Evolutionary conservation across 2,113 vertebrate species (phyloP), one percentile per base, ranked within the genome.

Genomic region (Trachemys scripta): DNA sequence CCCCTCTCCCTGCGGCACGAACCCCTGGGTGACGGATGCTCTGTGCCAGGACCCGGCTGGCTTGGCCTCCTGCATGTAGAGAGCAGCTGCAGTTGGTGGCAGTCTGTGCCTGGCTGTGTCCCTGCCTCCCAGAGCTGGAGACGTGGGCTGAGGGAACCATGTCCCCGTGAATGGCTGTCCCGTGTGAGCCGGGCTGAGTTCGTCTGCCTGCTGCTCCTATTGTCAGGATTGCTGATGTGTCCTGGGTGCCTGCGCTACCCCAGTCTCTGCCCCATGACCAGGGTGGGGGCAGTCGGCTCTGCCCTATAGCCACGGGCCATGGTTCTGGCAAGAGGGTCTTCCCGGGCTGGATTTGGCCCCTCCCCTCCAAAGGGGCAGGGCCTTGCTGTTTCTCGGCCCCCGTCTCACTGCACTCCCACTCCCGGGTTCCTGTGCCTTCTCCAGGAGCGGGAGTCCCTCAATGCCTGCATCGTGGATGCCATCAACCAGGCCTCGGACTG

Each of bases 401-500:
- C 38, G 10, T 84, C 45, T 69, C 7, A 81, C 25, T 59, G 38
- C 16, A 85, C 31, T 89, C 49, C 82, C 14, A 85, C 31, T 89
- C 49, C 82, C 19, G 0, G 0, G 87, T 94, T 75, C 22, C 45
- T 87, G 65, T 19, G 35, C 49, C 10, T 62, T 91, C 50, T 72
- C 2, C 94, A 99, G 99, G 99, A 99, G 95, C 98, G 99, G 17
- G 99, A 99, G 91, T 99, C 98, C 5, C 98, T 99, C 76, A 99
- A 99, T 1, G 91, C 99, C 96, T 99, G 98, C 98, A 99, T 99
- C 0, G 99, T 99, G 76, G 99, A 99, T 92, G 99, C 99, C 80
- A 99, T 99, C 96, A 99, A 99, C 98, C 99, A 99, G 97, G 99
- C 99, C 2, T 98, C 99, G 0, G 99, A 99, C 51, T 99, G 98